These are phyloP conservation scores for Anolis carolinensis DNA, from an alignment of 2,113 vertebrate species.

Conservation along the genomic window DNA sequence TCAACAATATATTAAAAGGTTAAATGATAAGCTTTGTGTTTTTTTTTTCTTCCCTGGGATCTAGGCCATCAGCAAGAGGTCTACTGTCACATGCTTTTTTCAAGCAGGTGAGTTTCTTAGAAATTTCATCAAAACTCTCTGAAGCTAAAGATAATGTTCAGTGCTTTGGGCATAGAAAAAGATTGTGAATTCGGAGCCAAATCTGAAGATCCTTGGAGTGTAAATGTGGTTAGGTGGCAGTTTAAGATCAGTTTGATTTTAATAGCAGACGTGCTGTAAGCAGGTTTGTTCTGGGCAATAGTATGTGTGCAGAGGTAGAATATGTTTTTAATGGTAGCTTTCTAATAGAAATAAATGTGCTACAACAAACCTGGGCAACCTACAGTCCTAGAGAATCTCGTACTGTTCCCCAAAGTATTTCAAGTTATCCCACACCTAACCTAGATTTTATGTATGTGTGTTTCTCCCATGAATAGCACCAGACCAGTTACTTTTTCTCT, in stretches of 20 bases:
- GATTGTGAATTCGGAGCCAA: slow-evolving; percentile 4
- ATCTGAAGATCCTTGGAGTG: background rate
- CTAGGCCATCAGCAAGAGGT: slow-evolving; percentile 89
- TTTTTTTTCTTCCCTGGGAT: slow-evolving; percentile 63
- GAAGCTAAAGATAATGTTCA: slow-evolving; percentile 33
- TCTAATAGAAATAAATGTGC: too few species aligned
- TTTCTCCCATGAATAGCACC: too few species aligned
- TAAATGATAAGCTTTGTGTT: slow-evolving; percentile 33
- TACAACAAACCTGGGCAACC: too few species aligned
- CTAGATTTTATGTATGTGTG: too few species aligned
- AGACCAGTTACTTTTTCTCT: too few species aligned
- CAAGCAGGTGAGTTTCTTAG: slow-evolving; percentile 83
- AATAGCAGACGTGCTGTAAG: background rate
- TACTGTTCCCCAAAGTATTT: too few species aligned
- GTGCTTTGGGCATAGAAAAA: slow-evolving; percentile 4
- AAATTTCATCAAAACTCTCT: slow-evolving; percentile 33
- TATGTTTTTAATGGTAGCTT: too few species aligned
- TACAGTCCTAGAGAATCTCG: too few species aligned
- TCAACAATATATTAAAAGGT: too few species aligned
- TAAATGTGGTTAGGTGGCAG: background rate
- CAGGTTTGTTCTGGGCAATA: too few species aligned
- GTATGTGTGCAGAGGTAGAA: background rate
- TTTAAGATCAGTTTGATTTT: background rate
- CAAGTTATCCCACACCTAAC: too few species aligned
- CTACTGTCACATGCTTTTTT: slow-evolving; percentile 93